Base-by-base conservation (phyloP, 2,888 invertebrate species). In the Invenusta paracnida region DNA sequence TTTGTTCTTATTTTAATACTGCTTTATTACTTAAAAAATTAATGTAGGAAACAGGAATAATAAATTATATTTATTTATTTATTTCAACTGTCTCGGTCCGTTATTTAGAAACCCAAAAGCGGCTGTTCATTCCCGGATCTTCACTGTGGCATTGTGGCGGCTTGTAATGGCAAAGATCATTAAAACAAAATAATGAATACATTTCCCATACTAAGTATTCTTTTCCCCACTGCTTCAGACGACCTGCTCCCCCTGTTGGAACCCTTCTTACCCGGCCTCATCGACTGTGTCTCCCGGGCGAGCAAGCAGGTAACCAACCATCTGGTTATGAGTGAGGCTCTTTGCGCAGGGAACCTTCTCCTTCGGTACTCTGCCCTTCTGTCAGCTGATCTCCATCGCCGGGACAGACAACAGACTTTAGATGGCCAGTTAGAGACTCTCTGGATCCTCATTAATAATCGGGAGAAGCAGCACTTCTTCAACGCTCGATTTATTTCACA, bases 401-500 rank as follows among this genome's bases (percentile, higher is more conserved):
- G 48, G 48, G 48, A 48, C 48, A 48, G 17, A 17, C 5, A 11
- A 17, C 5, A 11, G 5, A 17, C 48, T 17, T 11, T 48, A 17
- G 48, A 48, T 5, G 48, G 5, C 17, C 92, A 93, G 88, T 92
- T 94, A 83, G 92, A 92, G 48, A 91, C 92, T 67, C 92, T 95
- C 88, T 95, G 95, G 95, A 93, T 93, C 67, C 93, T 94, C 82
- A 92, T 95, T n/a, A 90, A 93, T 67, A 95, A 95, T 91, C 93
- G 94, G 89, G 94, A 95, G 86, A 95, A 95, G 89, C 95, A 95
- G 89, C 92, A 95, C 86, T 94, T 96, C 90, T 93, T 96, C 81
- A 94, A 95, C 84, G 96, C 96, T 88, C 94, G 95, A 89, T 95
- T 95, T 90, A 92, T 97, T 67, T 90, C 93, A 17, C 93, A 94